Conservation (phyloP, 2,113 vertebrate species). For the Apaloderma vittatum region DNA sequence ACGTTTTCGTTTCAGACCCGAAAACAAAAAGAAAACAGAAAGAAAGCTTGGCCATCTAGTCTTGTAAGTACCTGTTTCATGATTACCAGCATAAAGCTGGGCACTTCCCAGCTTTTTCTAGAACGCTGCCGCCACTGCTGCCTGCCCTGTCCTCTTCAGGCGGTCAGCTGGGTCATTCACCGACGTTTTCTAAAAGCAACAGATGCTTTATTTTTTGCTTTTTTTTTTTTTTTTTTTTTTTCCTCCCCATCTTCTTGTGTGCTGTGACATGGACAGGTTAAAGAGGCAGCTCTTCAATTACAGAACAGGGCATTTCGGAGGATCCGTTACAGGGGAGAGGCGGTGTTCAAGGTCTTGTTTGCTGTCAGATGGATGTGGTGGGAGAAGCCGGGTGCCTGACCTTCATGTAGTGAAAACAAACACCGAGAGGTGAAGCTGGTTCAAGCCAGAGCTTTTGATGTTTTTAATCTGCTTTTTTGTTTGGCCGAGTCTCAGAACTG, state of each 20-base stretch:
- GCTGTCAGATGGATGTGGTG: accelerated
- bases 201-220: not conserved
- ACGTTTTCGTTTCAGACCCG: not conserved
- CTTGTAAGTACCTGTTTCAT: not conserved
- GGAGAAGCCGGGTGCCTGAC: not conserved
- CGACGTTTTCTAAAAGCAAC: not conserved
- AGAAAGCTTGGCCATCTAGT: not conserved
- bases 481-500: not conserved
- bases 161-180: not conserved
- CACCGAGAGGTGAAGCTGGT: not conserved
- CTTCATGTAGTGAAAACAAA: not conserved
- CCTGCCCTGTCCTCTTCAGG: not conserved
- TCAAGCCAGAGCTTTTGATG: not conserved
- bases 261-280: not conserved
- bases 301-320: not conserved
- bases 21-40: not conserved
- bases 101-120: not conserved
- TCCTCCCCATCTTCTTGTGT: not conserved
- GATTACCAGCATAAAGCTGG: not conserved
- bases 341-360: not conserved
- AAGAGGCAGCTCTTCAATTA: not conserved
- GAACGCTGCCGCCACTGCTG: not conserved
- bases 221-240: not conserved
- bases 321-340: not conserved
- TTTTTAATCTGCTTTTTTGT: not conserved